Conservation (phyloP, 2,888 invertebrate species). For the Schizaphis graminum region DNA sequence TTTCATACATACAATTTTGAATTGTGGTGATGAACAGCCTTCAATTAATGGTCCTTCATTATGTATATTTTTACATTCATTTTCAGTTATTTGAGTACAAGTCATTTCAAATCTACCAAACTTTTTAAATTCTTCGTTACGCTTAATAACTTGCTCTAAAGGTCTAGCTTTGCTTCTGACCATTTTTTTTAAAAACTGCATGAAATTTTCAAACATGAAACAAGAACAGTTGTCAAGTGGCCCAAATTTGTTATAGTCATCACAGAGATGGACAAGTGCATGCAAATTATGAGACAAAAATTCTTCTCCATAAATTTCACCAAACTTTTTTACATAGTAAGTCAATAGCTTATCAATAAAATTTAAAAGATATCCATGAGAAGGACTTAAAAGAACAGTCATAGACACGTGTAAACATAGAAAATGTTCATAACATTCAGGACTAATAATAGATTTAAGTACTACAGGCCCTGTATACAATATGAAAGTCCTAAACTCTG, state of each 20-base stretch:
- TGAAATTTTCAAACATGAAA: not conserved
- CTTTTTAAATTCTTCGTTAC: not conserved
- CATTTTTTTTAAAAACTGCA: slow-evolving; percentile 4
- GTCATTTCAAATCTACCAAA: not conserved
- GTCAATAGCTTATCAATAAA: too few species aligned
- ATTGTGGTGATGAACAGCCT: not conserved
- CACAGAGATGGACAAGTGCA: not conserved
- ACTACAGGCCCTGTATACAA: too few species aligned
- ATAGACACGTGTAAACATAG: too few species aligned
- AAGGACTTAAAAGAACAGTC: too few species aligned
- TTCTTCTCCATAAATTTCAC: too few species aligned
- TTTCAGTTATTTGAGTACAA: not conserved
- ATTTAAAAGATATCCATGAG: too few species aligned
- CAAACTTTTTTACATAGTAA: too few species aligned
- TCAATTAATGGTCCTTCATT: slow-evolving; percentile 1
- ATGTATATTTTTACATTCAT: not conserved
- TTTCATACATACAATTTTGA: not conserved
- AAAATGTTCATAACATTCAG: too few species aligned
- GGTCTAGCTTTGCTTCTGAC: not conserved
- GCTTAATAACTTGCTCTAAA: not conserved
- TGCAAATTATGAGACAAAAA: not conserved
- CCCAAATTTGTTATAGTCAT: slow-evolving; percentile 1
- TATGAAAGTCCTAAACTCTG: not conserved
- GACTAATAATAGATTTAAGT: too few species aligned
- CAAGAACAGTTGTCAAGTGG: too few species aligned